Evolutionary conservation across 2,888 invertebrate genomes (phyloP).

Genomic region (Caenorhabditis auriculariae): DNA sequence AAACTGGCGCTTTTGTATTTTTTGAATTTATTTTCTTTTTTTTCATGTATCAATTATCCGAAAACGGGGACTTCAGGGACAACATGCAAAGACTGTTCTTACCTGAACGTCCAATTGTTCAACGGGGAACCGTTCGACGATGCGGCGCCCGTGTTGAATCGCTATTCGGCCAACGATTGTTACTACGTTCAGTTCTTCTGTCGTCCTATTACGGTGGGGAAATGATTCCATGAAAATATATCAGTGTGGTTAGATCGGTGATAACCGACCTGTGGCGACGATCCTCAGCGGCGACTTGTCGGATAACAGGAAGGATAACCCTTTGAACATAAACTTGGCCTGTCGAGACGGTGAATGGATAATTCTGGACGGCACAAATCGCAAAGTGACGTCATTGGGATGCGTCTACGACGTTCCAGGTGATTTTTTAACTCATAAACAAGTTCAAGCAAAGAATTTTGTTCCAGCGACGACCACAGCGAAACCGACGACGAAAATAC

Average conservation of each 20-base stretch:
- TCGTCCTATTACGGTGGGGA: constrained; percentile 31
- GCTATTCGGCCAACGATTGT: constrained; percentile 31
- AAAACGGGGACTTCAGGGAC: no score
- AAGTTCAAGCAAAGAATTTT: constrained; percentile 13
- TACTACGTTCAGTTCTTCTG: constrained; percentile 40
- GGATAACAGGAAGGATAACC: constrained; percentile 11
- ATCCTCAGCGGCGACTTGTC: constrained; percentile 26
- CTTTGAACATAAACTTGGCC: constrained; percentile 20
- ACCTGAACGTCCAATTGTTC: constrained; percentile 30
- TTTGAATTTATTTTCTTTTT: no score
- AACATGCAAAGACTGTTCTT: constrained; percentile 31
- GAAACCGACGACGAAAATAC: background rate
- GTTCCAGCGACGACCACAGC: constrained; percentile 4
- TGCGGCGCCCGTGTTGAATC: constrained; percentile 40
- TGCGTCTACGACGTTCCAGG: constrained; percentile 27
- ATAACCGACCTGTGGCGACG: constrained; percentile 35
- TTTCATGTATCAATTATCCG: no score
- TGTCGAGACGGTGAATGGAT: constrained; percentile 35
- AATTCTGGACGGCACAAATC: constrained; percentile 4
- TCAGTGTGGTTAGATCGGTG: constrained; percentile 21
- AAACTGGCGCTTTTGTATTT: no score
- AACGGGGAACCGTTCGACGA: constrained; percentile 35
- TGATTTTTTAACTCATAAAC: constrained; percentile 2
- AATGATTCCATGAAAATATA: background rate
- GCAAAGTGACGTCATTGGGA: constrained; percentile 27